Base-by-base conservation (phyloP, 1,140 invertebrate genomes). In the roundworm (Caenorhabditis elegans) region DNA sequence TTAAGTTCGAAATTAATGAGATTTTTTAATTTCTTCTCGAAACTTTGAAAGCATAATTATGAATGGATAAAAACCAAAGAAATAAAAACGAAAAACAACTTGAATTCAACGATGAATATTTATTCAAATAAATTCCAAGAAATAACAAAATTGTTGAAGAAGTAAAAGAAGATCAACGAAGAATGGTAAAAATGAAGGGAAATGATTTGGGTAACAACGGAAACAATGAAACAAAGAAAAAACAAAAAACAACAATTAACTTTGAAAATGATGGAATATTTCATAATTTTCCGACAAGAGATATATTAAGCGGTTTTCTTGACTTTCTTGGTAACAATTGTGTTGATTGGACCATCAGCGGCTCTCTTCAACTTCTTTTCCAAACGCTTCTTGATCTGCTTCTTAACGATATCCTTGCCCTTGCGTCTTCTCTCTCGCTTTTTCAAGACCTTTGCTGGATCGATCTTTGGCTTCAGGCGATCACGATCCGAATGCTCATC, bases 401-500 rank as follows among this genome's bases (percentile, higher is more conserved):
- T 53, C 78, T 79, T 55, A 2, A 55, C 39, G 24, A 65, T 79
- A 26, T 39, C 36, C 36, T 65, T 60, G 3, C 49, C 39, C 36
- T 79, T 79, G 22, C 22, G 22, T 79, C 36, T 28, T 46, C 34
- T 26, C 5, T 26, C 78, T 1, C 48, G 48, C 53, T 79, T 60
- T 36, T 53, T 53, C 34, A 55, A 46, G 15, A 84, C 55, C 76
- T 82, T 79, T 19, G 36, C 48, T 17, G 75, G 55, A 60, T 84
- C 79, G 24, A 84, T 82, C 17, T 79, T 79, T n/a, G 81, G 83
- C 28, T 84, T 84, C 22, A 78, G 55, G 22, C 47, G 79, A 28
- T 84, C 83, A 24, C 77, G 76, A 17, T 24, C 36, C 19, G 55
- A 49, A 34, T 78, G 85, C 24, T 84, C 83, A 28, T 84, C 83